A percentile compares a stretch with the other conserved stretches of the same genome.
Evolutionary conservation across 2,113 vertebrate genomes (phyloP).

Genomic region (Sialia sialis): DNA sequence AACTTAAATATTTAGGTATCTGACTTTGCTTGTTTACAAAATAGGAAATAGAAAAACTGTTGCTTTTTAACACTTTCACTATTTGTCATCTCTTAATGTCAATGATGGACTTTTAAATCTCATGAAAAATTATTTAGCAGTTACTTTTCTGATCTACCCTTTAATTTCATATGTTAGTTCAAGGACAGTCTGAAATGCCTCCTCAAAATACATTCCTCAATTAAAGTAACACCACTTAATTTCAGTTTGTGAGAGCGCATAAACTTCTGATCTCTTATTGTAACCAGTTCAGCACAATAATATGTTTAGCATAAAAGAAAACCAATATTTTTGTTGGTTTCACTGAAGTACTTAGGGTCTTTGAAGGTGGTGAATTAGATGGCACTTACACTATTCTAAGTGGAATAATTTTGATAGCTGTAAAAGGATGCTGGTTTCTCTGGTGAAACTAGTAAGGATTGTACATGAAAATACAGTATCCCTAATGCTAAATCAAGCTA

Average conservation of each 20-base stretch:
- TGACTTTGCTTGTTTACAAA: not conserved
- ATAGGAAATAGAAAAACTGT: not conserved
- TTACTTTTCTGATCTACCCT: not conserved
- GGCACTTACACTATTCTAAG: not conserved
- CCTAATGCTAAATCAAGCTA: not conserved
- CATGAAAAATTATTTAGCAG: not conserved
- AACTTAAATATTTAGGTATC: not conserved
- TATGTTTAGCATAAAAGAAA: not conserved
- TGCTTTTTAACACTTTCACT: not conserved
- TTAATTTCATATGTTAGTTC: not conserved
- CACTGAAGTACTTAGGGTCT: not conserved
- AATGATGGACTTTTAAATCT: not conserved
- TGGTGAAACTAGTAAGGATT: not conserved
- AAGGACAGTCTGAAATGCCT: not conserved
- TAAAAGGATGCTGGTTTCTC: not conserved
- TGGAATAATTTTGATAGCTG: not conserved
- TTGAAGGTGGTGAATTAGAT: not conserved
- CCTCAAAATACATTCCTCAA: not conserved
- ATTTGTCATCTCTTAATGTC: not conserved
- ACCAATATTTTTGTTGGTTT: not conserved
- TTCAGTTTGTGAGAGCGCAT: not conserved
- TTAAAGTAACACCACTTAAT: not conserved
- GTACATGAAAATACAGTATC: not conserved
- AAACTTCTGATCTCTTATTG: fast-evolving
- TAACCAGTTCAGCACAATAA: not conserved